These are phyloP conservation scores for Oreonectes daqikongensis DNA, from an alignment of 2,797 vertebrate species.

Conservation along the genomic window DNA sequence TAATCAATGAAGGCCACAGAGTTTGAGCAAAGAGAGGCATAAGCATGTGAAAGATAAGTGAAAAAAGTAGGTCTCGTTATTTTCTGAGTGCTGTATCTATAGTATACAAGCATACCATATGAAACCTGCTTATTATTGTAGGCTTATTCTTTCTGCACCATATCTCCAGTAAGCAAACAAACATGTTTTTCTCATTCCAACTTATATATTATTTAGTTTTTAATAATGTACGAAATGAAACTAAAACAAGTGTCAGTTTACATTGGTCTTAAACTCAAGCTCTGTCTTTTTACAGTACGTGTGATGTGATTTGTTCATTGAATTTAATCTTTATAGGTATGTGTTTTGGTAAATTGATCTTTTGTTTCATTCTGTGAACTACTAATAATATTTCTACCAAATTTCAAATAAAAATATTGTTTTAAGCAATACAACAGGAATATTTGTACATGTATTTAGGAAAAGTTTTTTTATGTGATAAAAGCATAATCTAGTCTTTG, in stretches of 20 bases:
- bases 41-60: slow-evolving; percentile 39
- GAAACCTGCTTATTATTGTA: slow-evolving; percentile 43
- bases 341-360: too few species aligned
- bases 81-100: slow-evolving; percentile 55
- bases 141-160: slow-evolving; percentile 14
- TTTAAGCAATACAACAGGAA: too few species aligned
- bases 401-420: too few species aligned
- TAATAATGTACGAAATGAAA: slow-evolving; percentile 35
- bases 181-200: slow-evolving; percentile 34
- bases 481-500: too few species aligned
- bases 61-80: slow-evolving; percentile 44
- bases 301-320: slow-evolving; percentile 5
- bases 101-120: slow-evolving; percentile 57
- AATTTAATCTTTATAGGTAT: too few species aligned
- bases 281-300: background rate
- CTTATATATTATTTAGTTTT: slow-evolving; percentile 7
- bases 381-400: too few species aligned
- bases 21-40: slow-evolving; percentile 46
- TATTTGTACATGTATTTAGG: too few species aligned
- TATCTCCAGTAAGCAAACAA: slow-evolving; percentile 55
- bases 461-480: too few species aligned
- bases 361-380: too few species aligned
- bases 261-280: slow-evolving; percentile 21
- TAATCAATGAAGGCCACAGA: slow-evolving; percentile 45
- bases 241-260: slow-evolving; percentile 44